phyloP scores from a whole-genome alignment of 2,113 vertebrate species.

The Leptodactylus fuscus region DNA sequence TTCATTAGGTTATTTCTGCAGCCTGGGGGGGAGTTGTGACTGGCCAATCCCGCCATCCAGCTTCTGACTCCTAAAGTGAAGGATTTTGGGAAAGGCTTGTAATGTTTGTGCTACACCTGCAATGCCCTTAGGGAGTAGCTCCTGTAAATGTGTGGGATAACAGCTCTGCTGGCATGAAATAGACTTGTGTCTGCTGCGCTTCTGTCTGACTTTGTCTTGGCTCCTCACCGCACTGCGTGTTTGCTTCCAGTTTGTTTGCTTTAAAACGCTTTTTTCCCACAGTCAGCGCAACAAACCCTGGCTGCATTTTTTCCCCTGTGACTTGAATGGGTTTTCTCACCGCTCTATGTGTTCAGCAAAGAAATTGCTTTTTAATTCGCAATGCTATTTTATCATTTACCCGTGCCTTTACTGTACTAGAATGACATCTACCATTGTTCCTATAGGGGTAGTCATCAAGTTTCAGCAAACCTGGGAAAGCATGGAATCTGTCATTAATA shows the following conservation, averaged over 20 bases:
- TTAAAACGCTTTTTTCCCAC: conserved; percentile 56
- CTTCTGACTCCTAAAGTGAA: neutral
- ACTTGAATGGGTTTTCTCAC: conserved; percentile 56
- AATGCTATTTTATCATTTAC: neutral
- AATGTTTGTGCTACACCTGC: conserved; percentile 25
- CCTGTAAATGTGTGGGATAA: conserved; percentile 2
- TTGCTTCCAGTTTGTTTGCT: conserved; percentile 45
- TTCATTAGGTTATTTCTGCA: neutral
- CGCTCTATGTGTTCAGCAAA: neutral
- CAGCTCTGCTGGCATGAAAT: neutral
- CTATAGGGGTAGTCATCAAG: no score
- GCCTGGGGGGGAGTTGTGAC: neutral
- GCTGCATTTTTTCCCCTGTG: neutral
- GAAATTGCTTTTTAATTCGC: neutral
- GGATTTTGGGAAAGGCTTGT: neutral
- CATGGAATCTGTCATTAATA: no score
- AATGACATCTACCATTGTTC: neutral
- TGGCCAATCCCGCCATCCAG: neutral
- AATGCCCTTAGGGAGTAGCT: neutral
- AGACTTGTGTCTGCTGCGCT: conserved; percentile 14
- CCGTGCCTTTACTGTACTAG: neutral
- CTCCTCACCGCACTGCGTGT: conserved; percentile 19
- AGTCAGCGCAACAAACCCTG: conserved; percentile 48
- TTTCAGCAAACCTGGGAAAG: no score
- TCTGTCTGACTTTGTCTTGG: conserved; percentile 52